phyloP scores from a whole-genome alignment of 2,888 invertebrate genomes.

The Vanessa cardui region DNA sequence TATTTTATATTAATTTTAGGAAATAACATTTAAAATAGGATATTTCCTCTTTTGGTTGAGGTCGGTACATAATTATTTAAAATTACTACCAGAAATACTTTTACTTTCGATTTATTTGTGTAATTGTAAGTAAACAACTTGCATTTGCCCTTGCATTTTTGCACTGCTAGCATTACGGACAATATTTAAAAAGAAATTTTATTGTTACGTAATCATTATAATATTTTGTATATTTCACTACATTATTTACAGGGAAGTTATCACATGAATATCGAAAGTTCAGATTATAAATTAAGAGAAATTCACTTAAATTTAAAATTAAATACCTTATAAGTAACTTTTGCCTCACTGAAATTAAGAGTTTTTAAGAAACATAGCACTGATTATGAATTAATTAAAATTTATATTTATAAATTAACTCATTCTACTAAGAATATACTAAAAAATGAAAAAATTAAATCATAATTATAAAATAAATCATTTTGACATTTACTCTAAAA shows the following conservation, averaged over 20 bases:
- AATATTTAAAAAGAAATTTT: too few species aligned
- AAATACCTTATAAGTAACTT: too few species aligned
- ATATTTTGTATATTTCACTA: not conserved
- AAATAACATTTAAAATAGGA: not conserved
- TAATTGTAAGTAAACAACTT: constrained; percentile 16
- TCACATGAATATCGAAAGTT: not conserved
- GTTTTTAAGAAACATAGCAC: too few species aligned
- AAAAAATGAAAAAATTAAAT: too few species aligned
- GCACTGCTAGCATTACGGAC: not conserved
- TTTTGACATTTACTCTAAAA: too few species aligned
- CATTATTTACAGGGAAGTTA: not conserved
- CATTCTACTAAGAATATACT: not conserved
- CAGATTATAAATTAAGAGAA: not conserved
- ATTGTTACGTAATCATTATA: not conserved
- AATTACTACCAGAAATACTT: constrained; percentile 7
- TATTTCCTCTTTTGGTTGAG: not conserved
- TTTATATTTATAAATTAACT: not conserved
- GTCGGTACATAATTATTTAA: not conserved
- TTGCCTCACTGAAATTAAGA: too few species aligned
- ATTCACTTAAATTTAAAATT: too few species aligned
- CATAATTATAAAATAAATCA: too few species aligned
- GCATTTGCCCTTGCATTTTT: not conserved
- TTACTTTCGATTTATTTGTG: constrained; percentile 2
- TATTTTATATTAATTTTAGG: not conserved
- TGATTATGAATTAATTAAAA: not conserved